Percentiles rank a stretch among this genome's conserved stretches.
phyloP scores from a whole-genome alignment of 1,140 invertebrate species.

The Galleria mellonella region DNA sequence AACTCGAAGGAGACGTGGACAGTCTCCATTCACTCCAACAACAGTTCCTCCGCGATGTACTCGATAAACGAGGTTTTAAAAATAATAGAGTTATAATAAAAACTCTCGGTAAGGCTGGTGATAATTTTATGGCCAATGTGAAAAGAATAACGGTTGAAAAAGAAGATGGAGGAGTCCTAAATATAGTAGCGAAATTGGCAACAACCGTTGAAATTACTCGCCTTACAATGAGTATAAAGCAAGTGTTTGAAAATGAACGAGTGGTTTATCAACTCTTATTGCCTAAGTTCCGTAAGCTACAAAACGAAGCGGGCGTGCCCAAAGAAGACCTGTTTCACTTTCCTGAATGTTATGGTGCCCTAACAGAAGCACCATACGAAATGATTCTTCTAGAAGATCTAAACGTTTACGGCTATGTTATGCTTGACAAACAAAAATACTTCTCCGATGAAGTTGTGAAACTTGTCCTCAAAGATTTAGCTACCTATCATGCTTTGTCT shows the following conservation, averaged over 20 bases:
- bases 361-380: conserved; percentile 48
- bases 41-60: conserved; percentile 16
- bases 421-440: conserved; percentile 60
- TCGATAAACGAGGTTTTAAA: conserved; percentile 19
- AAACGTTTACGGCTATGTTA: conserved; percentile 44
- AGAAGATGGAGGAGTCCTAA: conserved; percentile 7
- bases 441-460: conserved; percentile 62
- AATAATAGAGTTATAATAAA: conserved; percentile 17
- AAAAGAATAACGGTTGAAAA: conserved; percentile 14
- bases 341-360: conserved; percentile 52
- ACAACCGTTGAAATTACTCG: neutral
- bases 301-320: conserved; percentile 27
- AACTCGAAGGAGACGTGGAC: conserved; percentile 19
- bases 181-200: conserved; percentile 15
- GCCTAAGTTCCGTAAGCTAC: conserved; percentile 41
- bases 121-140: conserved; percentile 24
- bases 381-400: conserved; percentile 75
- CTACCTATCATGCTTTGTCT: conserved; percentile 69
- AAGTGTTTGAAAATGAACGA: conserved; percentile 30
- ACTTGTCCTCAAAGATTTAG: conserved; percentile 66
- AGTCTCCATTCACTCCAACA: conserved; percentile 17
- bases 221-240: neutral
- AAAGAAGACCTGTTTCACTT: conserved; percentile 32
- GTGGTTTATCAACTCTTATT: conserved; percentile 42
- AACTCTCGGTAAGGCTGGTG: conserved; percentile 19